These are phyloP conservation scores for Drosophila sucinea DNA, from an alignment of 1,140 invertebrate species.

Conservation along the genomic window DNA sequence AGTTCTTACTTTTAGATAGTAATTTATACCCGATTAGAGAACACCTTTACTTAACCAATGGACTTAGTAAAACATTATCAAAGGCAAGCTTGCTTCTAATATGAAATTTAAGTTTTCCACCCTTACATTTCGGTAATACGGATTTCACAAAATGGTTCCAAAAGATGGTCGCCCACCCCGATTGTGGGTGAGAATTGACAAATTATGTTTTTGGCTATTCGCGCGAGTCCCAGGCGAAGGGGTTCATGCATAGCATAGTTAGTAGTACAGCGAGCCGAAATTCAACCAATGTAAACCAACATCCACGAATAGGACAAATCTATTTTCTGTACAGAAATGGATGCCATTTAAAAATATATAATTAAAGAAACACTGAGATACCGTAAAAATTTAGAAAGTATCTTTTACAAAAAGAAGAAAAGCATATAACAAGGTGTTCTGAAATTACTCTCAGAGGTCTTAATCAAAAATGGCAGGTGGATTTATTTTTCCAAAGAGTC, in stretches of 20 bases:
- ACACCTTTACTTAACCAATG: background rate
- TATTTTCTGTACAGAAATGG: background rate
- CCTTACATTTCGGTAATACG: background rate
- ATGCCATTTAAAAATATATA: background rate
- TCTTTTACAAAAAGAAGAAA: too few species aligned
- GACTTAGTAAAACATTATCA: background rate
- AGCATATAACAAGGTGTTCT: too few species aligned
- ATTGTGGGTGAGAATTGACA: background rate
- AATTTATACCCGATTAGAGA: too few species aligned
- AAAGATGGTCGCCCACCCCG: constrained; percentile 3
- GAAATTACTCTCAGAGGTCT: too few species aligned
- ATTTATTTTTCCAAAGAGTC: too few species aligned
- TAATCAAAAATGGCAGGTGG: too few species aligned
- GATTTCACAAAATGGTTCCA: constrained; percentile 5
- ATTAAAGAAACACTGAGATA: background rate
- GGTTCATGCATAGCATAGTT: too few species aligned
- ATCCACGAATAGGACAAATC: background rate
- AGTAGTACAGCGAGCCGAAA: too few species aligned
- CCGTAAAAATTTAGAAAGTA: too few species aligned
- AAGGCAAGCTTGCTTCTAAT: background rate
- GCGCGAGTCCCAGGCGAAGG: too few species aligned
- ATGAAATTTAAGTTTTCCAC: background rate
- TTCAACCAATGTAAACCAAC: background rate
- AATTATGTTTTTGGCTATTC: background rate
- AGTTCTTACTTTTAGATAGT: too few species aligned